These are phyloP conservation scores for Enteromius viviparus DNA, from an alignment of 2,797 vertebrate genomes.

Conservation along the genomic window DNA sequence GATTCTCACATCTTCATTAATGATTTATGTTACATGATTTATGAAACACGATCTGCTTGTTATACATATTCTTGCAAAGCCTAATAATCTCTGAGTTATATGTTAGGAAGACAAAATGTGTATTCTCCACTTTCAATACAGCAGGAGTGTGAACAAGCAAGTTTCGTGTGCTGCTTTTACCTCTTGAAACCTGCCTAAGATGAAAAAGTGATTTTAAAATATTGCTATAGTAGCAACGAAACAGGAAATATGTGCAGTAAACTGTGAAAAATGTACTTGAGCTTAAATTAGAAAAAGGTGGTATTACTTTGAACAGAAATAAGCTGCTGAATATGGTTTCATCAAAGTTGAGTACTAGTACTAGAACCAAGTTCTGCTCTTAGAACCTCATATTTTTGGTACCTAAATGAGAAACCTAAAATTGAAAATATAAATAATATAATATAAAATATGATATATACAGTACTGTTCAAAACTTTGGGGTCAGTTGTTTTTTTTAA, in stretches of 20 bases:
- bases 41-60: neutral
- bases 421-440: neutral
- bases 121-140: neutral
- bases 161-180: neutral
- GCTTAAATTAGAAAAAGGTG: neutral
- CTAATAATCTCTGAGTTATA: neutral
- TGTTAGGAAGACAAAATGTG: neutral
- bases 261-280: neutral
- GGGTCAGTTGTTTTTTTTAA: neutral
- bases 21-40: neutral
- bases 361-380: neutral
- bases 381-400: neutral
- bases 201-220: neutral
- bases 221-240: neutral
- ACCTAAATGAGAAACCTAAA: neutral
- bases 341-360: neutral
- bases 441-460: neutral
- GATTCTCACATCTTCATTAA: neutral
- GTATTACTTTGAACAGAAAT: neutral
- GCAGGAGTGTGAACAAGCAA: neutral
- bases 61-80: neutral
- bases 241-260: neutral
- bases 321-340: neutral
- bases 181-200: neutral
- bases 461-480: neutral